These are phyloP conservation scores for Drosophila chauvacae DNA, from an alignment of 1,140 invertebrate species.

Conservation along the genomic window DNA sequence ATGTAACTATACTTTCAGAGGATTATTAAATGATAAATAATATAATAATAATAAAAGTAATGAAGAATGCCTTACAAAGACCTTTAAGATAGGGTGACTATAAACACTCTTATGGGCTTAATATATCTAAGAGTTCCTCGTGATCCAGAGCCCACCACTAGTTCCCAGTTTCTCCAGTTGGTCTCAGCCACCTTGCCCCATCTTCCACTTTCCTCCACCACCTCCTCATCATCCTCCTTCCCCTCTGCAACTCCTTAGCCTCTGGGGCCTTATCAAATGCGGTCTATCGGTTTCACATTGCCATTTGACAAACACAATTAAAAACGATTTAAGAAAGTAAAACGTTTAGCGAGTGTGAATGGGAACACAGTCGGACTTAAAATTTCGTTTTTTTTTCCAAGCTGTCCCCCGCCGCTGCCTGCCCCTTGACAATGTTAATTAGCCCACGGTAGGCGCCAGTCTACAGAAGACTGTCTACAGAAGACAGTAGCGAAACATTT, in stretches of 20 bases:
- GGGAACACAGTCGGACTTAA: conserved; percentile 53
- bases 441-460: conserved; percentile 75
- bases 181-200: conserved; percentile 5
- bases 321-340: conserved; percentile 83
- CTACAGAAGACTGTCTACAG: conserved; percentile 47
- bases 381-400: conserved; percentile 3
- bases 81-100: background rate
- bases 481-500: conserved; percentile 57
- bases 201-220: background rate
- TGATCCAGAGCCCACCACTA: conserved; percentile 2
- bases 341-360: conserved; percentile 76
- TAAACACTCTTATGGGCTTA: too few relatives aligned
- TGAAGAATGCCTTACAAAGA: too few relatives aligned
- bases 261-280: conserved; percentile 67
- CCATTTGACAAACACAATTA: conserved; percentile 81
- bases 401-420: background rate
- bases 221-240: background rate
- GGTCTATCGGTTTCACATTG: conserved; percentile 80
- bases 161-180: conserved; percentile 3
- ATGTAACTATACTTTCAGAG: too few relatives aligned
- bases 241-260: conserved; percentile 4
- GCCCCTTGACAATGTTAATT: conserved; percentile 65
- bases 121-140: background rate
- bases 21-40: background rate
- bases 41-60: background rate